Evolutionary conservation across 1,140 invertebrate genomes (phyloP).

Genomic region (Neodiprion virginianus): DNA sequence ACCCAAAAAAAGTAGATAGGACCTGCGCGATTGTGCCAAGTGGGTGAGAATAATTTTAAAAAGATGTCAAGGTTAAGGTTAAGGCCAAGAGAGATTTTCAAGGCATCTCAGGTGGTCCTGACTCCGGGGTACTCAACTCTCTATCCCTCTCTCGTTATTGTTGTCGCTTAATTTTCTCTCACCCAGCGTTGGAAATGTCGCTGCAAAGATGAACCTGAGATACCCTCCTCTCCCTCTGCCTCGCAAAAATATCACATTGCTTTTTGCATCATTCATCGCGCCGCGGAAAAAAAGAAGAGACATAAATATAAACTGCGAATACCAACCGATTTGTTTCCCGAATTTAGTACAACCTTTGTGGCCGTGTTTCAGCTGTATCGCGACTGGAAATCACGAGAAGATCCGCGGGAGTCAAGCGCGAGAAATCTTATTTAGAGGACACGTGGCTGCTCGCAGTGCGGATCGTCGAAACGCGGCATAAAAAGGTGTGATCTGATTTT

Average conservation of each 20-base stretch:
- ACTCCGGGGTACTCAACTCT: no score
- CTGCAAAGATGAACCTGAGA: neutral
- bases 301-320: neutral
- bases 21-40: neutral
- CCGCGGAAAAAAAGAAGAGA: neutral
- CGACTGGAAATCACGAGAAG: neutral
- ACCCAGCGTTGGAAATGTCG: neutral
- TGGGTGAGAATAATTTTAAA: conserved; percentile 1
- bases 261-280: conserved; percentile 4
- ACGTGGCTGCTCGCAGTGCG: no score
- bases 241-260: conserved; percentile 3
- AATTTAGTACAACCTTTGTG: neutral
- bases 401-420: no score
- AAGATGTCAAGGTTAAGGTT: conserved; percentile 1
- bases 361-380: neutral
- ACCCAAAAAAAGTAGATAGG: conserved; percentile 7
- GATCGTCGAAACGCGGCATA: no score
- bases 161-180: conserved; percentile 7
- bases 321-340: neutral
- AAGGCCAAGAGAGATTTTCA: neutral
- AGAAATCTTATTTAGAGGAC: no score
- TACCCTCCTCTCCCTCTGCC: neutral
- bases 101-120: neutral
- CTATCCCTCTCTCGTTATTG: neutral
- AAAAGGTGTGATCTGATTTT: no score